phyloP scores from a whole-genome alignment of 2,888 invertebrate species.

The Clunio marinus region DNA sequence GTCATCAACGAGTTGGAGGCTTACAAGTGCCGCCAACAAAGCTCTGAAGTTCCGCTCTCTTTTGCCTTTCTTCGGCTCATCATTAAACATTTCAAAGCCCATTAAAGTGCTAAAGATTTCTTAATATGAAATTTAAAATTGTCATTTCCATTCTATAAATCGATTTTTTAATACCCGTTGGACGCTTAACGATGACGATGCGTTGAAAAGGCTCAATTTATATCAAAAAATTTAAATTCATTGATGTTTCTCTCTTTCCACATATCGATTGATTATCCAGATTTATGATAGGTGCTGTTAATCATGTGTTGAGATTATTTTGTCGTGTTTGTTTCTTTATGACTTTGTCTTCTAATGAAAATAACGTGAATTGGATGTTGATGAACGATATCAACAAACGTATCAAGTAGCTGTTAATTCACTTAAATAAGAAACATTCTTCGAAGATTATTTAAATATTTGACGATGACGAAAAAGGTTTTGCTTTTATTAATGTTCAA shows the following conservation, averaged over 20 bases:
- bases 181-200: conserved; percentile 14
- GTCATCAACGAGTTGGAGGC: conserved; percentile 14
- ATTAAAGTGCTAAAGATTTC: conserved; percentile 21
- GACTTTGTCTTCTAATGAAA: too few species aligned
- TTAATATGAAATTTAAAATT: conserved; percentile 21
- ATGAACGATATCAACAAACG: too few species aligned
- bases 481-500: too few species aligned
- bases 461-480: too few species aligned
- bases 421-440: too few species aligned
- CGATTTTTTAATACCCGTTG: conserved; percentile 31
- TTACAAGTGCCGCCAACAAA: conserved; percentile 6
- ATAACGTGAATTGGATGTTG: too few species aligned
- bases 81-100: conserved; percentile 23
- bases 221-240: conserved; percentile 20
- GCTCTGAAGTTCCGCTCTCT: neutral
- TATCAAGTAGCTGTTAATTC: too few species aligned
- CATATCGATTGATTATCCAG: neutral
- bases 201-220: conserved; percentile 28
- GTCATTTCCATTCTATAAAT: conserved; percentile 28
- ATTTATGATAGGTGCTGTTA: neutral
- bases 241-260: neutral
- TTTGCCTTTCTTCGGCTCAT: neutral
- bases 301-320: neutral
- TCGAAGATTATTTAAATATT: too few species aligned
- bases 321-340: neutral